Conservation (phyloP, 2,888 invertebrate genomes). For the Tanaodytes sp. region DNA sequence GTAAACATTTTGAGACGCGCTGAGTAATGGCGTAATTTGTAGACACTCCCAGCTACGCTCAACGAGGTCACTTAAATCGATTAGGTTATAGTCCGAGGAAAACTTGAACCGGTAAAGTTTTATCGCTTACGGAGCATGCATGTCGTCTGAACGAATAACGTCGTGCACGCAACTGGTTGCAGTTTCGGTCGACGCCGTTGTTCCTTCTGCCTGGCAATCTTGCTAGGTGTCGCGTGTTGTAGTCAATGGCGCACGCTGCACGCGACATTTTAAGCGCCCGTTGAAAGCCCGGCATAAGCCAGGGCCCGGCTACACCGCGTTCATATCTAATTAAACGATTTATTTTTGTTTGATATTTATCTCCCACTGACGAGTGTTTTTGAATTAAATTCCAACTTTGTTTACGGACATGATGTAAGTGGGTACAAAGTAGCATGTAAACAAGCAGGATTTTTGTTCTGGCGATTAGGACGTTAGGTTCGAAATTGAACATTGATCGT, state of each 20-base stretch:
- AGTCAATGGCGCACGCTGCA: slow-evolving; percentile 21
- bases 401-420: too few species aligned
- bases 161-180: slow-evolving; percentile 57
- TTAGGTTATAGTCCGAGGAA: slow-evolving; percentile 50
- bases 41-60: slow-evolving; percentile 36
- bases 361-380: too few species aligned
- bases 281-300: too few species aligned
- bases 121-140: slow-evolving; percentile 41
- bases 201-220: slow-evolving; percentile 17
- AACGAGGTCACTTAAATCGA: slow-evolving; percentile 55
- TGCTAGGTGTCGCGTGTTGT: slow-evolving; percentile 19
- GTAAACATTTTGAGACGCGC: slow-evolving; percentile 6
- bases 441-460: too few species aligned
- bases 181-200: slow-evolving; percentile 28
- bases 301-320: too few species aligned
- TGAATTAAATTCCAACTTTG: too few species aligned
- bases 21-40: slow-evolving; percentile 36
- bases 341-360: too few species aligned
- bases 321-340: too few species aligned
- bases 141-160: slow-evolving; percentile 41
- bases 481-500: too few species aligned
- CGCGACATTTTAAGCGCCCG: slow-evolving; percentile 27
- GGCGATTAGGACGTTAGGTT: too few species aligned
- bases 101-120: slow-evolving; percentile 46
- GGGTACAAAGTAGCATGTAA: too few species aligned